These are phyloP conservation scores for Eurystomus gularis DNA, from an alignment of 2,113 vertebrate species.

Conservation along the genomic window DNA sequence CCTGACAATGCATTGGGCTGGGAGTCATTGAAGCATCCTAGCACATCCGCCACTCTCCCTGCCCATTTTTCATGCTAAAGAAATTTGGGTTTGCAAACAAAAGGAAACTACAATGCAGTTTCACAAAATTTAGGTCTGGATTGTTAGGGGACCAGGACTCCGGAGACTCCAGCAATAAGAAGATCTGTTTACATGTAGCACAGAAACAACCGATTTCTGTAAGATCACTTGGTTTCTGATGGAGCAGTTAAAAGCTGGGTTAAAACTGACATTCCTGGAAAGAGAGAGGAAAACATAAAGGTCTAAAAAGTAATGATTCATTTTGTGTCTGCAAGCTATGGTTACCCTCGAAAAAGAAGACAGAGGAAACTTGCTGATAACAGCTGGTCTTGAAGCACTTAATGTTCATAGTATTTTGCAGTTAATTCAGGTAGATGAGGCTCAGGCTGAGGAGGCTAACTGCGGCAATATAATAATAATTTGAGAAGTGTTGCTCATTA, in stretches of 20 bases:
- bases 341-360: neutral
- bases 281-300: neutral
- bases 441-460: constrained; percentile 20
- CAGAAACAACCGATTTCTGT: neutral
- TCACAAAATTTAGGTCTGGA: neutral
- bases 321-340: neutral
- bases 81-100: neutral
- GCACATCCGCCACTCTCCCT: neutral
- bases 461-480: constrained; percentile 29
- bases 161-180: neutral
- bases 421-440: constrained; percentile 57
- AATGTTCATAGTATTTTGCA: constrained; percentile 26
- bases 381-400: constrained; percentile 34
- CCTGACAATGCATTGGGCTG: fast-evolving
- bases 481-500: constrained; percentile 45
- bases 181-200: neutral
- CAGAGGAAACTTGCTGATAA: neutral
- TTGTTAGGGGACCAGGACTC: neutral
- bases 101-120: neutral
- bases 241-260: neutral
- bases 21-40: neutral
- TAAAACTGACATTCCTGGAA: neutral
- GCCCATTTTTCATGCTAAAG: neutral
- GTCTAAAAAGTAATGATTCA: neutral
- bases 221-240: neutral